These are phyloP conservation scores for Lichenostomus cassidix DNA, from an alignment of 2,113 vertebrate genomes.

Conservation along the genomic window DNA sequence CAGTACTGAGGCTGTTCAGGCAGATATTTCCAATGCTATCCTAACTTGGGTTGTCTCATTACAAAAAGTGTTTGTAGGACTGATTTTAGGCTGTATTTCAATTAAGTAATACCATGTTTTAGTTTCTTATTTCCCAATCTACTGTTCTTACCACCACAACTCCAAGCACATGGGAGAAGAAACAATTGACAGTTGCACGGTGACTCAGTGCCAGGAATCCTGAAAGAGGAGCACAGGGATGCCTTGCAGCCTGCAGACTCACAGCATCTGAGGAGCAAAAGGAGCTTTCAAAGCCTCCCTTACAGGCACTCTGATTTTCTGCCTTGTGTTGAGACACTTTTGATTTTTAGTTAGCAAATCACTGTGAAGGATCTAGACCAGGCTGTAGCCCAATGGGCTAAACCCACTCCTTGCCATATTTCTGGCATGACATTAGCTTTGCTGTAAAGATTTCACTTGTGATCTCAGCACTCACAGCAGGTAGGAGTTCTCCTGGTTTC, in stretches of 20 bases:
- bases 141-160: background rate
- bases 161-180: accelerated
- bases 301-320: accelerated
- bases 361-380: background rate
- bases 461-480: background rate
- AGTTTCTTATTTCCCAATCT: background rate
- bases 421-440: background rate
- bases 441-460: background rate
- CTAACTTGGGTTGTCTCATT: background rate
- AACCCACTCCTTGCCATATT: background rate
- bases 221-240: background rate
- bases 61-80: background rate
- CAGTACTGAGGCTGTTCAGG: background rate
- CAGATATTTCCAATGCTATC: background rate
- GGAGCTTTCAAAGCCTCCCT: background rate
- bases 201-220: background rate
- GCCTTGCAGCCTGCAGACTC: background rate
- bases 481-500: background rate
- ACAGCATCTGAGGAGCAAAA: background rate
- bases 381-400: background rate
- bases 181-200: accelerated
- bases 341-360: background rate
- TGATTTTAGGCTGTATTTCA: background rate
- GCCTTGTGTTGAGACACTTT: background rate
- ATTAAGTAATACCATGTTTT: background rate